These are phyloP conservation scores for Cephus cinctus DNA, from an alignment of 1,140 invertebrate species.

Conservation along the genomic window DNA sequence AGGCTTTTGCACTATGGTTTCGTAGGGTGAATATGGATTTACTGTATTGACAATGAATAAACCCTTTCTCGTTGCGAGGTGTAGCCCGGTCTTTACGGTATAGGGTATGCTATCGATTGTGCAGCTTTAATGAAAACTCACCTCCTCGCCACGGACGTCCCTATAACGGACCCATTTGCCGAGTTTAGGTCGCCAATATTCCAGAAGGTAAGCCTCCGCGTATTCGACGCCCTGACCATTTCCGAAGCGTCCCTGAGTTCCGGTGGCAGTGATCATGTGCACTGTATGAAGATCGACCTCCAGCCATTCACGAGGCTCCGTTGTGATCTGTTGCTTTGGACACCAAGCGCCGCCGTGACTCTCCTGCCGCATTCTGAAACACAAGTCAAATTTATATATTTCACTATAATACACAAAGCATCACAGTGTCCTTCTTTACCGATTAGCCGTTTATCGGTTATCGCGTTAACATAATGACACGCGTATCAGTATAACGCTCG, in stretches of 20 bases:
- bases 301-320: slow-evolving; percentile 74
- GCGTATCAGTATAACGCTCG: neutral
- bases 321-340: slow-evolving; percentile 71
- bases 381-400: too few species aligned
- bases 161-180: slow-evolving; percentile 73
- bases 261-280: slow-evolving; percentile 75
- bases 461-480: slow-evolving; percentile 15
- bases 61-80: too few species aligned
- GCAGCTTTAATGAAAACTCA: slow-evolving; percentile 47
- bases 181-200: slow-evolving; percentile 73
- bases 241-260: slow-evolving; percentile 82
- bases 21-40: too few species aligned
- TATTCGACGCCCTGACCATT: slow-evolving; percentile 82
- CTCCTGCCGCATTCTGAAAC: slow-evolving; percentile 73
- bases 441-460: too few species aligned
- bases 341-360: slow-evolving; percentile 83
- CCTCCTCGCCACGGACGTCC: slow-evolving; percentile 67
- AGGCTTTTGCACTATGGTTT: too few species aligned
- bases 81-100: too few species aligned
- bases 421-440: too few species aligned
- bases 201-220: slow-evolving; percentile 73
- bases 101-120: too few species aligned
- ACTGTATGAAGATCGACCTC: slow-evolving; percentile 73
- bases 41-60: too few species aligned
- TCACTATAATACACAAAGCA: too few species aligned